Base-by-base conservation (phyloP, 2,888 invertebrate species). In the Marronus borbonicus region DNA sequence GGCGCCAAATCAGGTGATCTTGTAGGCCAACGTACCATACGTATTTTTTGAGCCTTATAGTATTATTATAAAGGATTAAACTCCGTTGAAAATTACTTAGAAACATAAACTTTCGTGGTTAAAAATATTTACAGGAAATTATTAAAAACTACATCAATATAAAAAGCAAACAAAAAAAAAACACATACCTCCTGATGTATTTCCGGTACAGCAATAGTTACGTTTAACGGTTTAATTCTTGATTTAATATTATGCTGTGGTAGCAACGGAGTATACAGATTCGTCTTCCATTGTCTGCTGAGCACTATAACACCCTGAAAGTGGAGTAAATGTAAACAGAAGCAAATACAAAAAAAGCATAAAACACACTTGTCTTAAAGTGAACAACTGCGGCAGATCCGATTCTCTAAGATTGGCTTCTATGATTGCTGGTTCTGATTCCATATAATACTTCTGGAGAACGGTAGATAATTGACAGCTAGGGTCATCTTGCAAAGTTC, bases 231-330 rank as follows among this genome's bases (percentile, higher is more conserved):
- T 84, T 94, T 94, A 84, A 94, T 92, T 86, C 96, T 95, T 79
- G 93, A 94, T 90, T 96, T 96, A 86, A 96, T 95, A 87, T 96
- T 96, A 87, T 97, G 96, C 81, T 88, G 86, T 76, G 97, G 91
- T 58, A 98, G 90, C 81, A 97, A 90, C 0, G 98, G 98, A 82
- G 98, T 98, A 87, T 98, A 98, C 24, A 98, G 90, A 2, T 97
- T 95, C 88, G 97, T 98, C 89, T 98, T 98, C 98, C 98, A 98
- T 87, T 98, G 98, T 0, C 98, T 92, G 85, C 97, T 97, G 76
- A 98, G 90, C 36, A 98, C 98, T 86, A 98, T 96, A n/a, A 98
- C 95, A 39, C 98, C 98, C 94, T 96, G 86, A 75, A 87, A 84
- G 12, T 83, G 72, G 78, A 80, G 78, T 79, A 76, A 81, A 68